Evolutionary conservation across 1,140 invertebrate genomes (phyloP), one percentile per base, ranked within the genome.

Genomic region (Danaus melanippus): DNA sequence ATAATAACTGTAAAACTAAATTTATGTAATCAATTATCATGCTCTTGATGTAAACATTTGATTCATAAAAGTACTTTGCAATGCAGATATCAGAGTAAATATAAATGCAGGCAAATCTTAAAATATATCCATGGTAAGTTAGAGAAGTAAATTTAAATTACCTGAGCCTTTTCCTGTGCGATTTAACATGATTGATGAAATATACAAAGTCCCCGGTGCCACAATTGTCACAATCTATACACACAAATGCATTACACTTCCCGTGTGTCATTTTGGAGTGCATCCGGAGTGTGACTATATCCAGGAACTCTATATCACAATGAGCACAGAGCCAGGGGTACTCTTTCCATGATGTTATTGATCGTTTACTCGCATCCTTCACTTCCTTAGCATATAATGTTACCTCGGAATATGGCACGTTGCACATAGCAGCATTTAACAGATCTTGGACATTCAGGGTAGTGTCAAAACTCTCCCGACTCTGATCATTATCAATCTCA

Each of bases 291-390:
- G 73, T 74, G 0, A 63, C 56, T 15, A 82, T 54, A 48, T 79
- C 74, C 5, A 74, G 58, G 49, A 83, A 85, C 42, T 78, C 76
- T 10, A 78, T 78, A 17, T 79, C 72, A 57, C 82, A 85, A 43
- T 69, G 69, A 0, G 67, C 55, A 66, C 82, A 85, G 7, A 77
- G 50, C 82, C 82, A 85, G 0, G 67, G 72, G 49, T 79, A 85
- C 7, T 79, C 66, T 47, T 75, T 76, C 82, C 82, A 85, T 1
- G 58, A 46, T 2, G 64, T 55, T 21, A 75, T 57, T 3, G 49
- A 44, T 50, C 53, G 67, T 8, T 64, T 64, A 8, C 49, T 62
- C 2, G 62, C 32, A 21, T 71, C 57, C 2, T 56, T 56, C 6
- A 74, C 57, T 54, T 79, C 74, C 49, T 71, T 69, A 11, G 67